These are phyloP conservation scores for Gobius niger DNA, from an alignment of 2,113 vertebrate species.

Conservation along the genomic window DNA sequence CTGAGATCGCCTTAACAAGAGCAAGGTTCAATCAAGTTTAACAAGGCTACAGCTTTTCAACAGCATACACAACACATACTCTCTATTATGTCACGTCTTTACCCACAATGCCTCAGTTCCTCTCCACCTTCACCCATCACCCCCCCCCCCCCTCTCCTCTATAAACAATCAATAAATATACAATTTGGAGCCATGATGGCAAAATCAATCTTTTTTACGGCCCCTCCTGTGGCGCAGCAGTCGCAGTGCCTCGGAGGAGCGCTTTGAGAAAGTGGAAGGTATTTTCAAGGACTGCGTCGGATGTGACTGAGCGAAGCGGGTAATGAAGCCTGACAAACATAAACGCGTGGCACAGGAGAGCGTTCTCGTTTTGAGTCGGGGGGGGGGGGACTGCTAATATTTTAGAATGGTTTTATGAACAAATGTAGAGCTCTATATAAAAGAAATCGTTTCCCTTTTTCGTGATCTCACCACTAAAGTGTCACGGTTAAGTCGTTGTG, in stretches of 20 bases:
- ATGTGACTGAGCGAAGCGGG: constrained; percentile 58
- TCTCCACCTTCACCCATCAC: constrained; percentile 20
- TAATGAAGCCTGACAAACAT: constrained; percentile 69
- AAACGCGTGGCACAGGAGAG: constrained; percentile 42
- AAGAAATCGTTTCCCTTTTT: too few relatives aligned
- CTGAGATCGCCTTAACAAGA: background rate
- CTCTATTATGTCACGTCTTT: constrained; percentile 18
- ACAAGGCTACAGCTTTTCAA: background rate
- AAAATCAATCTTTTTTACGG: constrained; percentile 71
- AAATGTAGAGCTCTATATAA: background rate
- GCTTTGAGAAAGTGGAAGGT: constrained; percentile 63
- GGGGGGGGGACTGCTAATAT: too few relatives aligned
- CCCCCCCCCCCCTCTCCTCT: constrained; percentile 37
- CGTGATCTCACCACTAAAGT: too few relatives aligned
- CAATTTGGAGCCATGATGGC: constrained; percentile 69
- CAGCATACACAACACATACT: background rate
- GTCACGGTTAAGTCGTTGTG: too few relatives aligned
- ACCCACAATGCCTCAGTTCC: constrained; percentile 19
- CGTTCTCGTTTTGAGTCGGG: constrained; percentile 26
- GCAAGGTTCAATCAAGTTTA: background rate
- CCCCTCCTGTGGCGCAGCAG: background rate
- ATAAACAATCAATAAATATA: constrained; percentile 76
- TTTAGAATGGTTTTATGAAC: background rate
- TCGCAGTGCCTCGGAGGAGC: constrained; percentile 53
- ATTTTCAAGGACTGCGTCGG: constrained; percentile 61